Evolutionary conservation across 2,797 vertebrate genomes (phyloP), one percentile per base, ranked within the genome.

Genomic region (Leptodactylus fallax): DNA sequence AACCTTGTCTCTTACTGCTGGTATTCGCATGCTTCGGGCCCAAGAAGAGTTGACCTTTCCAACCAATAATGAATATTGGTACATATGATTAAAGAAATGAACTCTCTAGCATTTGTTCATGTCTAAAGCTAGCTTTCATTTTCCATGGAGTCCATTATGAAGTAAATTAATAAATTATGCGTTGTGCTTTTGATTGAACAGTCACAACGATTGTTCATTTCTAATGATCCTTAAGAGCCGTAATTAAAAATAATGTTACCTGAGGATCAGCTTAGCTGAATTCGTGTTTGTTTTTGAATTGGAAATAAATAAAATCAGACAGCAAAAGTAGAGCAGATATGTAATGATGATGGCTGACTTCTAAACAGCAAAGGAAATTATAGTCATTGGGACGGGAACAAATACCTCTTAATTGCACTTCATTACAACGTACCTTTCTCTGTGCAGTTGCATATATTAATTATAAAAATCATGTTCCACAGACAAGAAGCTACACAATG

Each of bases 361-460:
- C 95, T 94, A 95, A 95, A 95, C 93, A 94, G 93, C 94, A 90
- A 88, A 88, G 94, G 93, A 95, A 96, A 96, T 96, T 95, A 95
- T 91, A 96, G 95, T 94, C 95, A 95, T 96, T 91, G 90, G 94
- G 93, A 93, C 92, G 94, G 93, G 95, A 95, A 95, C 95, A 95
- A 95, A 95, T 95, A 95, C 95, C 94, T 96, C 95, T 95, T 96
- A 95, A 96, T 96, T 95, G 95, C 95, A 94, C 95, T 95, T 96
- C 95, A 96, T 95, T 95, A 95, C 93, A 94, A 96, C 92, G 93
- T 95, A 95, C 95, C 95, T 95, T 95, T 95, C 94, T 94, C 92
- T 91, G 93, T 92, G 93, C 92, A 65, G 93, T 94, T 95, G 95
- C 95, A 96, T 96, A 96, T 96, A 96, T 96, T 96, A 96, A 96